A percentile compares a stretch with the other conserved stretches of the same genome.
phyloP scores from a whole-genome alignment of 2,888 invertebrate species.

The Adelognathus sp. region DNA sequence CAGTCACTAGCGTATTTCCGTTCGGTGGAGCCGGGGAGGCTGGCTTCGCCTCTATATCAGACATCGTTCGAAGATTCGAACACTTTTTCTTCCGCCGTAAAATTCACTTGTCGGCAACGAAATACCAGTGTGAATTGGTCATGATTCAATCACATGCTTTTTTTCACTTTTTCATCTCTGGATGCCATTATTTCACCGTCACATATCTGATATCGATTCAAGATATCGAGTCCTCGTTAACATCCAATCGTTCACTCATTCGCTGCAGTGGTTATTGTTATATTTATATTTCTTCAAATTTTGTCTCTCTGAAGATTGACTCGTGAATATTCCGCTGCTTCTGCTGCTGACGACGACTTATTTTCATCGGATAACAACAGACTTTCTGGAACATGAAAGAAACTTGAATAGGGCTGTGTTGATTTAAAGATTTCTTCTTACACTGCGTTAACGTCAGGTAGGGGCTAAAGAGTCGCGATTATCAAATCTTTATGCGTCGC shows the following conservation, averaged over 20 bases:
- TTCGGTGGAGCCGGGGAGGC: conserved; percentile 68
- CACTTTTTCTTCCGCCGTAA: neutral
- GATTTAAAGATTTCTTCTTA: neutral
- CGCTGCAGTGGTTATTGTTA: neutral
- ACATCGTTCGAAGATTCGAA: conserved; percentile 63
- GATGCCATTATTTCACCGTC: conserved; percentile 5
- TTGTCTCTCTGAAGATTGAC: neutral
- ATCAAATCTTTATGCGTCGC: neutral
- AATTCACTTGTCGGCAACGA: neutral
- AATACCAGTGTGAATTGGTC: neutral
- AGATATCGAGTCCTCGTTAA: neutral
- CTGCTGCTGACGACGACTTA: neutral
- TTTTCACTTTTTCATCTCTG: neutral
- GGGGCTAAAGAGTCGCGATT: conserved; percentile 15
- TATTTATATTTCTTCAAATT: neutral
- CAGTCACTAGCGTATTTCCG: conserved; percentile 63
- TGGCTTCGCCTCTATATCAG: conserved; percentile 72
- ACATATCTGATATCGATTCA: neutral
- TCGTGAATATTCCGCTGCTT: neutral
- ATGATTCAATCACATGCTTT: neutral
- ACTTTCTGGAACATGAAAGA: conserved; percentile 37
- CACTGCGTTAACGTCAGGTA: no score
- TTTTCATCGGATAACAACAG: conserved; percentile 16
- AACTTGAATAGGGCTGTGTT: neutral
- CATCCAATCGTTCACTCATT: neutral